Conservation (phyloP, 1,140 invertebrate species). For the Drosophila varians region DNA sequence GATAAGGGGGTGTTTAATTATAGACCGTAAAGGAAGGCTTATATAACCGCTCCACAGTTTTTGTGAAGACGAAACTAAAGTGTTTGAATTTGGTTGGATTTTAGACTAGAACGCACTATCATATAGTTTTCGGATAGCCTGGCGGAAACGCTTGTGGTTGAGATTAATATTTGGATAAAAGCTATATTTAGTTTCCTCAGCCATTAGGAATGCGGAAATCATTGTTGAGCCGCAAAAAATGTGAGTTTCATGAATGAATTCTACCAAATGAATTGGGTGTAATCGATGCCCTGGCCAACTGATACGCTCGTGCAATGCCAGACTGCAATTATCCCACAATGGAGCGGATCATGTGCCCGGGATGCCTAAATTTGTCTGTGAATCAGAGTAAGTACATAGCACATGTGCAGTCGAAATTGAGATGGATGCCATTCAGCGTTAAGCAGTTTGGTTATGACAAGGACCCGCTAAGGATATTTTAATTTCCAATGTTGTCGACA, state of each 20-base stretch:
- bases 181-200: slow-evolving; percentile 3
- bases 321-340: slow-evolving; percentile 48
- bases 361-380: slow-evolving; percentile 33
- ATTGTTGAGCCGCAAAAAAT: slow-evolving; percentile 8
- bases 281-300: slow-evolving; percentile 54
- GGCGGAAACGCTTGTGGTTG: slow-evolving; percentile 27
- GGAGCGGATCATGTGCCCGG: slow-evolving; percentile 37
- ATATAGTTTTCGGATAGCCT: slow-evolving; percentile 8
- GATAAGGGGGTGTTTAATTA: slow-evolving; percentile 46
- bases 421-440: background rate
- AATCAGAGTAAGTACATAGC: slow-evolving; percentile 60
- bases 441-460: slow-evolving; percentile 26
- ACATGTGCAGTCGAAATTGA: slow-evolving; percentile 54
- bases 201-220: slow-evolving; percentile 66
- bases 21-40: slow-evolving; percentile 26
- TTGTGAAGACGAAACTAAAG: background rate
- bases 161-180: slow-evolving; percentile 18
- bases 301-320: slow-evolving; percentile 54
- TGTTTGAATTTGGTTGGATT: background rate
- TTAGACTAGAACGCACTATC: slow-evolving; percentile 11
- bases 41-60: slow-evolving; percentile 12
- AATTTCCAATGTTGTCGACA: slow-evolving; percentile 42
- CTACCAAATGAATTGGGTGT: slow-evolving; percentile 56
- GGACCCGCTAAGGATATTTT: slow-evolving; percentile 38
- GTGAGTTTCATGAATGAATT: slow-evolving; percentile 64